phyloP scores from a whole-genome alignment of 2,888 invertebrate genomes.

The Monochamus alternatus region DNA sequence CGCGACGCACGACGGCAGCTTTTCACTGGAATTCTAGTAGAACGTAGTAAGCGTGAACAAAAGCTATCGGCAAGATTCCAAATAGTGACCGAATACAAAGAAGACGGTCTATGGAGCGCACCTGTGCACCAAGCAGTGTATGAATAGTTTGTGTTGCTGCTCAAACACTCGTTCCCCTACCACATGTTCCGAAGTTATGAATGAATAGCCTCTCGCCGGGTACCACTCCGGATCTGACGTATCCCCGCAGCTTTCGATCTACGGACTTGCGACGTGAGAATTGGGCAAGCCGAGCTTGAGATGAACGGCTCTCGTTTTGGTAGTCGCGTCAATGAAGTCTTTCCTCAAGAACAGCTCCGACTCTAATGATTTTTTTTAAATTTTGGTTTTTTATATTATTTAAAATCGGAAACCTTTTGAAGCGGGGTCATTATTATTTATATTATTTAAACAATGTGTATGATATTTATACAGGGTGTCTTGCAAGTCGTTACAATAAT shows the following conservation, averaged over 20 bases:
- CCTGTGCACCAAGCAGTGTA: slow-evolving; percentile 49
- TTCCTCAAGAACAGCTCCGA: too few species aligned
- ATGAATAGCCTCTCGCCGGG: slow-evolving; percentile 72
- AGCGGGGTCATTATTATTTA: too few species aligned
- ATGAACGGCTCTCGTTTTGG: slow-evolving; percentile 12
- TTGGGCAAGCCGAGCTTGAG: slow-evolving; percentile 20
- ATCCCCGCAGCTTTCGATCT: slow-evolving; percentile 32
- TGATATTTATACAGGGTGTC: too few species aligned
- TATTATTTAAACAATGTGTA: too few species aligned
- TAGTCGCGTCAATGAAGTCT: background rate
- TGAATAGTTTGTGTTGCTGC: slow-evolving; percentile 52
- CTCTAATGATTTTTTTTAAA: too few species aligned
- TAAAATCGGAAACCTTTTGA: too few species aligned
- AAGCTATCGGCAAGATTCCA: slow-evolving; percentile 32
- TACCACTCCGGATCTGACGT: slow-evolving; percentile 57
- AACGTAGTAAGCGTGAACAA: slow-evolving; percentile 35
- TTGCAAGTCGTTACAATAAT: too few species aligned
- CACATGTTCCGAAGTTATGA: slow-evolving; percentile 69
- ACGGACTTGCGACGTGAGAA: slow-evolving; percentile 30
- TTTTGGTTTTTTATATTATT: too few species aligned
- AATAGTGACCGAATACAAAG: slow-evolving; percentile 41
- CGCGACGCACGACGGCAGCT: slow-evolving; percentile 7
- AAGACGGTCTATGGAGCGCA: slow-evolving; percentile 46
- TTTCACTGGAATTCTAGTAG: slow-evolving; percentile 9
- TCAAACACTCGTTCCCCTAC: slow-evolving; percentile 62